Evolutionary conservation across 2,113 vertebrate genomes (phyloP).

Genomic region (Cyanoliseus patagonus): DNA sequence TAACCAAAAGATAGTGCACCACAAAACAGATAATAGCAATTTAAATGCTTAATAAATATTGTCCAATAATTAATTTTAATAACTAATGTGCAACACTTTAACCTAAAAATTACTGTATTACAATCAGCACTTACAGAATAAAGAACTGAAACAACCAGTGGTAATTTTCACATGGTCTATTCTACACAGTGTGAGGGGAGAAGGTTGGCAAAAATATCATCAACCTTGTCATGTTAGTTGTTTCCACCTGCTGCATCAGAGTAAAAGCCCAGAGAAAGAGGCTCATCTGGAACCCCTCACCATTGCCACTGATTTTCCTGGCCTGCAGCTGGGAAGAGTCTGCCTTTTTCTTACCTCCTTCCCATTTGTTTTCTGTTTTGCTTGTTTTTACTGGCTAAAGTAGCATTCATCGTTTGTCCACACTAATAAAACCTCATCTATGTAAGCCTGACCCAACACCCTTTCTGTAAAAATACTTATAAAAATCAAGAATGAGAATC

Average conservation of each 20-base stretch:
- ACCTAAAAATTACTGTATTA: neutral
- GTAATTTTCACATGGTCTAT: neutral
- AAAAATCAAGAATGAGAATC: neutral
- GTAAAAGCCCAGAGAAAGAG: neutral
- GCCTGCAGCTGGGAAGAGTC: neutral
- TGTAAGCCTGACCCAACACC: neutral
- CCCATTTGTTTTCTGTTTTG: neutral
- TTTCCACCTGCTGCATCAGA: neutral
- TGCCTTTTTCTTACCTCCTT: neutral
- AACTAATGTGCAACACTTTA: neutral
- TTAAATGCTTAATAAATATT: neutral
- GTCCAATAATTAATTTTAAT: neutral
- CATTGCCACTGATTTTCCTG: neutral
- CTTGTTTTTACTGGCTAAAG: neutral
- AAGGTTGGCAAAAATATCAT: neutral
- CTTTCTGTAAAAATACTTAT: neutral
- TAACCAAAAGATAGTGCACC: neutral
- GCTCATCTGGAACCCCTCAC: too few species aligned
- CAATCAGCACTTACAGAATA: neutral
- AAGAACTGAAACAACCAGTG: neutral
- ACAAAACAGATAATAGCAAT: neutral
- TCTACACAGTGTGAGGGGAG: neutral
- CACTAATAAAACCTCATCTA: neutral
- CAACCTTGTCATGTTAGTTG: neutral
- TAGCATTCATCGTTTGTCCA: neutral